Percentiles rank a stretch among this genome's conserved stretches.
These are phyloP conservation scores for Neoaliturus tenellus DNA, from an alignment of 2,888 invertebrate species.

Conservation along the genomic window DNA sequence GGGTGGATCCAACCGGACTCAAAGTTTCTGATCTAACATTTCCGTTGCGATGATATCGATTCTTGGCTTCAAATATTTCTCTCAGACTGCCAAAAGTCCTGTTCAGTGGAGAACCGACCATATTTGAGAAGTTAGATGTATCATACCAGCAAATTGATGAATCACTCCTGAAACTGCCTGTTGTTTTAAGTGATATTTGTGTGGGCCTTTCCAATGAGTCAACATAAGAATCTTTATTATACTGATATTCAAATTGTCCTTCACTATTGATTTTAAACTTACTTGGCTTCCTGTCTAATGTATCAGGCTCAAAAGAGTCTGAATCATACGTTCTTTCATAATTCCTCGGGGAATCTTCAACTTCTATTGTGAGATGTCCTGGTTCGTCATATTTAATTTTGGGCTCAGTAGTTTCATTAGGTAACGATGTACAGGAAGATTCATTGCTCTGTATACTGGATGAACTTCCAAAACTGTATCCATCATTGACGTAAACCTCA, in stretches of 20 bases:
- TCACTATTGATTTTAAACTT: constrained; percentile 64
- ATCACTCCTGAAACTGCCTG: constrained; percentile 81
- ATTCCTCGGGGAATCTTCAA: constrained; percentile 79
- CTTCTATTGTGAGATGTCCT: constrained; percentile 89
- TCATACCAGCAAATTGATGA: constrained; percentile 50
- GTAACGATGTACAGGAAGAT: constrained; percentile 60
- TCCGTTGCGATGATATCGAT: constrained; percentile 61
- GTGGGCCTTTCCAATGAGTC: constrained; percentile 76
- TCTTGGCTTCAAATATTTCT: constrained; percentile 81
- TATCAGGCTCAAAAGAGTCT: constrained; percentile 91
- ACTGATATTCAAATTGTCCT: constrained; percentile 58
- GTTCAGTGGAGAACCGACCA: constrained; percentile 61
- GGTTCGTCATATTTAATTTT: constrained; percentile 74
- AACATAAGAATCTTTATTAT: constrained; percentile 68
- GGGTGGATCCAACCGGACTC: constrained; percentile 63
- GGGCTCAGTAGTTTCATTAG: constrained; percentile 62
- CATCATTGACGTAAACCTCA: constrained; percentile 87
- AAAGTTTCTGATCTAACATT: constrained; percentile 57
- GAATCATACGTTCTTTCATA: constrained; percentile 77
- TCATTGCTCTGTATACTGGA: constrained; percentile 74
- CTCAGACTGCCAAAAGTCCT: constrained; percentile 81
- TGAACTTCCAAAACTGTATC: constrained; percentile 74
- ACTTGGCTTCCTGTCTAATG: constrained; percentile 83
- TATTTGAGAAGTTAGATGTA: constrained; percentile 45
- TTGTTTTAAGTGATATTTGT: constrained; percentile 80